phyloP scores from a whole-genome alignment of 2,113 vertebrate genomes.

The Noturus placidus region DNA sequence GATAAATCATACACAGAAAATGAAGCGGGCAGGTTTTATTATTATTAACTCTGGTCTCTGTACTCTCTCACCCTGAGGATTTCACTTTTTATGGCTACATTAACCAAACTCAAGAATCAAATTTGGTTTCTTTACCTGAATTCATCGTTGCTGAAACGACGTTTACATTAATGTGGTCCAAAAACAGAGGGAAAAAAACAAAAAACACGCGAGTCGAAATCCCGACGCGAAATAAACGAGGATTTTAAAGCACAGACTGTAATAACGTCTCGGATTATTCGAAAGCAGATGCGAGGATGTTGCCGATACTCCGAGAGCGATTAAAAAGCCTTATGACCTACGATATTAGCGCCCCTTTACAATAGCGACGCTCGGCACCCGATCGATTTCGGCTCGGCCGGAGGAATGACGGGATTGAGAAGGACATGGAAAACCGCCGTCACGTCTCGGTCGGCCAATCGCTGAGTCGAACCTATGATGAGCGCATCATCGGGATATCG shows the following conservation, averaged over 20 bases:
- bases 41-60: constrained; percentile 37
- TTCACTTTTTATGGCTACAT: constrained; percentile 38
- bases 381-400: neutral
- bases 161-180: constrained; percentile 42
- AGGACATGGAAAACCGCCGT: neutral
- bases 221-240: neutral
- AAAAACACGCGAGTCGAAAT: too few relatives aligned
- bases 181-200: neutral
- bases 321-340: neutral
- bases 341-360: neutral
- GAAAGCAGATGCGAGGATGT: neutral
- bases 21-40: constrained; percentile 23
- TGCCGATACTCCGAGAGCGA: constrained; percentile 3
- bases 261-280: neutral
- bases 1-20: neutral
- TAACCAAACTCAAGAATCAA: constrained; percentile 37
- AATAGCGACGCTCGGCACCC: neutral
- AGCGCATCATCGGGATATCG: neutral
- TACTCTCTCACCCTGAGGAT: constrained; percentile 42
- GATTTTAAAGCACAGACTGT: constrained; percentile 22
- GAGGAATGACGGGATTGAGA: neutral
- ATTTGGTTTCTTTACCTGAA: constrained; percentile 44
- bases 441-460: neutral
- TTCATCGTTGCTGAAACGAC: constrained; percentile 37
- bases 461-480: neutral